These are phyloP conservation scores for Lagodon rhomboides DNA, from an alignment of 2,797 vertebrate genomes.

Conservation along the genomic window DNA sequence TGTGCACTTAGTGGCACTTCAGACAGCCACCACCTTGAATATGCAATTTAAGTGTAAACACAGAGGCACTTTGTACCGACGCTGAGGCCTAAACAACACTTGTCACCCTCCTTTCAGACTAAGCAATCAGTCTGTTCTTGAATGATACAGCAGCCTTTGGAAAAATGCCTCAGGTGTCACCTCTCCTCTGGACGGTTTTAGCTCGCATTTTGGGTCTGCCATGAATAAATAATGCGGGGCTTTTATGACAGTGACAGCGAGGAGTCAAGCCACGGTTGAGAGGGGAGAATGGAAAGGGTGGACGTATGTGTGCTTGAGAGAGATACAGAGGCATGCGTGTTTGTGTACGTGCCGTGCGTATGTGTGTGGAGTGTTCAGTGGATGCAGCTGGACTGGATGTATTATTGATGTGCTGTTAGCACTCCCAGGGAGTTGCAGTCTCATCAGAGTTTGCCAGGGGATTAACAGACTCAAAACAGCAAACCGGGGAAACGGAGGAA, in stretches of 20 bases:
- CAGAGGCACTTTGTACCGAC: conserved; percentile 50
- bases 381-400: conserved; percentile 81
- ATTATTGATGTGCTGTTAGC: conserved; percentile 84
- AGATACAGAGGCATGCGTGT: conserved; percentile 51
- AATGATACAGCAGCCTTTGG: conserved; percentile 68
- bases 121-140: conserved; percentile 60
- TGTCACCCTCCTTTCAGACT: conserved; percentile 63
- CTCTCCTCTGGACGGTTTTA: conserved; percentile 65
- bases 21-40: conserved; percentile 53
- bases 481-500: conserved; percentile 72
- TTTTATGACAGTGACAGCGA: conserved; percentile 78
- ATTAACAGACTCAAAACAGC: conserved; percentile 81
- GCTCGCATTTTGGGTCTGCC: conserved; percentile 70
- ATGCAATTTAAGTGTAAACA: conserved; percentile 63
- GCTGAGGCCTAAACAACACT: conserved; percentile 64
- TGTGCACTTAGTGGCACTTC: conserved; percentile 52
- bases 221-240: conserved; percentile 78
- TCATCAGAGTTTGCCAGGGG: conserved; percentile 82
- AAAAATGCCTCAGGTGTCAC: conserved; percentile 67
- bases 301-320: conserved; percentile 52
- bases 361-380: conserved; percentile 58
- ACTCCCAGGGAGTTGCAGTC: conserved; percentile 80
- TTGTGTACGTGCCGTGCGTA: conserved; percentile 28
- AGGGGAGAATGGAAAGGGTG: conserved; percentile 64
- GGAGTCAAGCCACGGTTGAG: conserved; percentile 65